phyloP scores from a whole-genome alignment of 2,888 invertebrate genomes.

The Phoenoteleia sp. region DNA sequence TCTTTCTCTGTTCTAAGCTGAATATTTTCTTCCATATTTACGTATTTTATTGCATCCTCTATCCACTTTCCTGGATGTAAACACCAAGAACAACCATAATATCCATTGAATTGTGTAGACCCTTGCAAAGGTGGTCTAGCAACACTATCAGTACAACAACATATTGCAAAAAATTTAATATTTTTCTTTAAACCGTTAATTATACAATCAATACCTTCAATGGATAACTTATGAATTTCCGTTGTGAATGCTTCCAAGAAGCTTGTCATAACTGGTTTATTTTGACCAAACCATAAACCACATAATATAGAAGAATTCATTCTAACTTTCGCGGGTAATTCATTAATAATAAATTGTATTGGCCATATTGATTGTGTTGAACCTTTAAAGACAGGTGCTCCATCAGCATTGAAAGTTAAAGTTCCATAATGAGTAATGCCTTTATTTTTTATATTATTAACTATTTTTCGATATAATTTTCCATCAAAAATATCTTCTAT shows the following conservation, averaged over 20 bases:
- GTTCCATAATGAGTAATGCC: background rate
- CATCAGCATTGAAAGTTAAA: constrained; percentile 3
- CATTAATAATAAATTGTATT: constrained; percentile 23
- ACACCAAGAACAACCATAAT: background rate
- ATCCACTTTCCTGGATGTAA: constrained; percentile 17
- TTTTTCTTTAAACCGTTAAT: constrained; percentile 14
- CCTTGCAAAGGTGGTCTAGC: constrained; percentile 25
- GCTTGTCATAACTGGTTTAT: constrained; percentile 33
- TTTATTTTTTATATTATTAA: background rate
- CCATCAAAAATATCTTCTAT: constrained; percentile 12
- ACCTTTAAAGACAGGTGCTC: background rate
- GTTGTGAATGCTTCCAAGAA: constrained; percentile 37
- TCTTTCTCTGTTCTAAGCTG: constrained; percentile 8
- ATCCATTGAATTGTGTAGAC: background rate
- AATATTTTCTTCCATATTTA: no score
- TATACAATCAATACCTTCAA: constrained; percentile 22
- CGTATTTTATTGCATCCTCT: background rate
- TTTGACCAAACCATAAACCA: background rate
- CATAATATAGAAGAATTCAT: constrained; percentile 10
- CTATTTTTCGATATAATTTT: background rate
- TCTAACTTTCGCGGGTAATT: background rate
- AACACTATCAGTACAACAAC: constrained; percentile 33
- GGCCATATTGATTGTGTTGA: constrained; percentile 12
- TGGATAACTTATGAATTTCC: constrained; percentile 30
- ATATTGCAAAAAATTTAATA: background rate